Evolutionary conservation across 37 sponge, comb jelly and placozoan genomes (phyloP).

Genomic region (Ephydatia muelleri): DNA sequence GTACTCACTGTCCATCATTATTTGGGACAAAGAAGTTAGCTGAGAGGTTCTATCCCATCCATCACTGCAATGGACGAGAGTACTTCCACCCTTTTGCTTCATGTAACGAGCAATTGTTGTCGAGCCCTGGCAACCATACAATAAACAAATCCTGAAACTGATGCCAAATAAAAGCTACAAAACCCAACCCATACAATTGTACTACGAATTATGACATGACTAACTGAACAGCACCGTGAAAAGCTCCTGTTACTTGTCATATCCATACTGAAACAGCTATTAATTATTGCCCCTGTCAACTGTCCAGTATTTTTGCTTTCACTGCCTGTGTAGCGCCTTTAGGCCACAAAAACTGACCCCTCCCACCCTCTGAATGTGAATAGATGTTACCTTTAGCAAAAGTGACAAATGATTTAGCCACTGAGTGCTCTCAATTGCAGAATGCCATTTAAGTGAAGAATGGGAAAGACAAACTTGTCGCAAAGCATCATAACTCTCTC

Average conservation of each 20-base stretch:
- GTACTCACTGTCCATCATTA: slow-evolving; percentile 93
- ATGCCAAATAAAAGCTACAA: no score
- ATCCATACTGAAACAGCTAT: no score
- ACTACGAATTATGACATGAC: no score
- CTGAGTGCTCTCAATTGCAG: slow-evolving; percentile 84
- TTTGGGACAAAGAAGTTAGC: slow-evolving; percentile 86
- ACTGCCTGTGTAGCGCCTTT: no score
- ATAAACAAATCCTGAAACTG: not conserved
- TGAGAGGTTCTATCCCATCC: slow-evolving; percentile 99
- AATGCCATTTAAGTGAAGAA: slow-evolving; percentile 80
- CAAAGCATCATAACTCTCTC: slow-evolving; percentile 92
- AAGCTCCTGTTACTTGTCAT: no score
- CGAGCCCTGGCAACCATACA: slow-evolving; percentile 55
- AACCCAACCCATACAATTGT: no score
- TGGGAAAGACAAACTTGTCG: slow-evolving; percentile 61
- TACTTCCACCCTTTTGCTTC: slow-evolving; percentile 62
- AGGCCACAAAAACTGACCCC: no score
- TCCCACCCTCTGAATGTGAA: no score
- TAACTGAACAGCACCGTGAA: no score
- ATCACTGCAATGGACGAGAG: slow-evolving; percentile 96
- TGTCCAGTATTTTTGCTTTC: no score
- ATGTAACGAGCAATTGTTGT: slow-evolving; percentile 76
- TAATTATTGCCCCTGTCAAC: no score
- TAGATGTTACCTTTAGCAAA: slow-evolving; percentile 86
- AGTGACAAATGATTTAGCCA: slow-evolving; percentile 90